A percentile compares a stretch with the other conserved stretches of the same genome.
phyloP scores from a whole-genome alignment of 2,797 vertebrate species.

The Serranus cabrilla region DNA sequence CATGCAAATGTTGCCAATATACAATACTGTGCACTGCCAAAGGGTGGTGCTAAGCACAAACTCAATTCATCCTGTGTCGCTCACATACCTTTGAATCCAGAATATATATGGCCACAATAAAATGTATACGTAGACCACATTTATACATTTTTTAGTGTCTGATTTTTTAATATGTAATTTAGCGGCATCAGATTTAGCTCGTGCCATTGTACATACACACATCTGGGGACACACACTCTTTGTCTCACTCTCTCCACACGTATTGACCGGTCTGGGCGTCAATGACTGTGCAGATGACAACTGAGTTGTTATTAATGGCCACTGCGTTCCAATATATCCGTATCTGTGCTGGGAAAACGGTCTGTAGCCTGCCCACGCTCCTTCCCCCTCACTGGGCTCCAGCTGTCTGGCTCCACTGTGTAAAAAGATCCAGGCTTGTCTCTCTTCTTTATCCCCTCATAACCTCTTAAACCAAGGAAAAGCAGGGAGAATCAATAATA shows the following conservation, averaged over 20 bases:
- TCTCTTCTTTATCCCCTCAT: slow-evolving; percentile 75
- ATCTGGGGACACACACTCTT: slow-evolving; percentile 18
- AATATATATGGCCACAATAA: slow-evolving; percentile 24
- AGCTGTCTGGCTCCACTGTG: slow-evolving; percentile 84
- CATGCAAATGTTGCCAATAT: slow-evolving; percentile 32
- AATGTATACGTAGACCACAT: slow-evolving; percentile 20
- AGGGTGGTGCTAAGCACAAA: slow-evolving; percentile 82
- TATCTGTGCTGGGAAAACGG: slow-evolving; percentile 83
- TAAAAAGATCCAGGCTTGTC: slow-evolving; percentile 84
- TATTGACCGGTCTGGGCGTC: slow-evolving; percentile 81
- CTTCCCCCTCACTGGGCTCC: slow-evolving; percentile 78
- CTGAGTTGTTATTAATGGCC: slow-evolving; percentile 84
- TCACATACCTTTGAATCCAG: slow-evolving; percentile 15
- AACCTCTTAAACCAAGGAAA: slow-evolving; percentile 78
- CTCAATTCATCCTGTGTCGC: slow-evolving; percentile 41
- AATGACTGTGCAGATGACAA: slow-evolving; percentile 82
- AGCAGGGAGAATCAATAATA: slow-evolving; percentile 74
- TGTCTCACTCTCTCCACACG: slow-evolving; percentile 58
- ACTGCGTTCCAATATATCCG: slow-evolving; percentile 76
- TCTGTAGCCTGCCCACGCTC: slow-evolving; percentile 71
- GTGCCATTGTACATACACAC: slow-evolving; percentile 24
- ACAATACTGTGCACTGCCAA: slow-evolving; percentile 72
- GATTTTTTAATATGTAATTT: slow-evolving; percentile 35
- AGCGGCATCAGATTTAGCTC: slow-evolving; percentile 41
- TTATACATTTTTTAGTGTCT: slow-evolving; percentile 21